A percentile compares a stretch with the other conserved stretches of the same genome.
Evolutionary conservation across 37 sponge, comb jelly and placozoan species (phyloP).

Genomic region (Diacarnus erythraeanus): DNA sequence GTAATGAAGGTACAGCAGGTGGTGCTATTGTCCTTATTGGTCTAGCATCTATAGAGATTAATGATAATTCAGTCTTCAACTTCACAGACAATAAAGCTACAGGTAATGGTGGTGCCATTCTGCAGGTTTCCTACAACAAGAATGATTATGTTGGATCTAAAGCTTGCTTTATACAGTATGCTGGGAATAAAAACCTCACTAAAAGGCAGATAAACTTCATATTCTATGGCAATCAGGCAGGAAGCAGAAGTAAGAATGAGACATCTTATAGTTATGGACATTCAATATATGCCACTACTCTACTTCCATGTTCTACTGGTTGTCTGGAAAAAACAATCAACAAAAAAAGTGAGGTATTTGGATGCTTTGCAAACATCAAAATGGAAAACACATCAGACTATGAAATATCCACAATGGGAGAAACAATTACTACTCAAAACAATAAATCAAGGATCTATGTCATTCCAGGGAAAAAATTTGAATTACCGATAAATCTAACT

Average conservation of each 20-base stretch:
- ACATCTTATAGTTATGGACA: too few relatives aligned
- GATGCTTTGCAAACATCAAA: too few relatives aligned
- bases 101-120: conserved; percentile 59
- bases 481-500: too few relatives aligned
- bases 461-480: too few relatives aligned
- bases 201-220: background rate
- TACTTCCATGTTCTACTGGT: background rate
- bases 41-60: conserved; percentile 19
- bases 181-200: background rate
- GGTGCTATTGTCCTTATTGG: background rate
- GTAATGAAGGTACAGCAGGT: background rate
- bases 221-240: background rate
- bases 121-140: background rate
- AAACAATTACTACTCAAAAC: too few relatives aligned
- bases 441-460: too few relatives aligned
- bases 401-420: too few relatives aligned
- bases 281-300: background rate
- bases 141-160: background rate
- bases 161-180: background rate
- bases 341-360: too few relatives aligned
- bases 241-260: too few relatives aligned
- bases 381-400: too few relatives aligned
- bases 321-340: background rate
- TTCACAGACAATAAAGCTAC: conserved; percentile 46
- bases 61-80: background rate